Conservation (phyloP, 1,140 invertebrate species). For the Cherax quadricarinatus region DNA sequence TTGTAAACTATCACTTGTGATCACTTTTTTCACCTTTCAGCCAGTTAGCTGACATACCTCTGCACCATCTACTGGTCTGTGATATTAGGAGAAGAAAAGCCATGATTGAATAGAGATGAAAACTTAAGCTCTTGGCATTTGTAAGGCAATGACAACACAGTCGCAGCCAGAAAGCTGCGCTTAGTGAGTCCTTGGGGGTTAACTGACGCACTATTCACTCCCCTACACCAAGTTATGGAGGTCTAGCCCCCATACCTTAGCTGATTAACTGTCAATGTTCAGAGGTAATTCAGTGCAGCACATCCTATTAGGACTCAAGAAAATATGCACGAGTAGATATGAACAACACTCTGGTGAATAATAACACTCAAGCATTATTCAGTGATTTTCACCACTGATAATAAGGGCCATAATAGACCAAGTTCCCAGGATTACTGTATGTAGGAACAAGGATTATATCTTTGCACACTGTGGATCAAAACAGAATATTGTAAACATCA, state of each 20-base stretch:
- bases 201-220: conserved; percentile 42
- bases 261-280: conserved; percentile 57
- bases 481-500: conserved; percentile 68
- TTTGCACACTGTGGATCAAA: conserved; percentile 70
- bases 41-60: conserved; percentile 56
- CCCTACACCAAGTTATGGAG: conserved; percentile 33
- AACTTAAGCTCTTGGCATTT: conserved; percentile 71
- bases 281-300: conserved; percentile 67
- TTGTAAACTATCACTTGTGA: conserved; percentile 28
- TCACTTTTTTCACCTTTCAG: conserved; percentile 16
- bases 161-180: conserved; percentile 43
- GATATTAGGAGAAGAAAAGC: conserved; percentile 60
- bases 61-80: conserved; percentile 56
- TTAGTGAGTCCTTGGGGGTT: conserved; percentile 48
- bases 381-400: conserved; percentile 56
- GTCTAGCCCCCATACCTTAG: conserved; percentile 28
- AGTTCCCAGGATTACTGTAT: conserved; percentile 60
- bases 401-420: conserved; percentile 55
- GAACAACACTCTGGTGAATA: conserved; percentile 68
- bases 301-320: conserved; percentile 63
- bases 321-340: conserved; percentile 67
- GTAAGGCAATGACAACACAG: conserved; percentile 68
- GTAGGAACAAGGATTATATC: conserved; percentile 67
- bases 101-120: conserved; percentile 65
- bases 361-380: conserved; percentile 65